A percentile compares a stretch with the other conserved stretches of the same genome.
phyloP scores from a whole-genome alignment of 2,888 invertebrate species.

The Lomographa bimaculata region DNA sequence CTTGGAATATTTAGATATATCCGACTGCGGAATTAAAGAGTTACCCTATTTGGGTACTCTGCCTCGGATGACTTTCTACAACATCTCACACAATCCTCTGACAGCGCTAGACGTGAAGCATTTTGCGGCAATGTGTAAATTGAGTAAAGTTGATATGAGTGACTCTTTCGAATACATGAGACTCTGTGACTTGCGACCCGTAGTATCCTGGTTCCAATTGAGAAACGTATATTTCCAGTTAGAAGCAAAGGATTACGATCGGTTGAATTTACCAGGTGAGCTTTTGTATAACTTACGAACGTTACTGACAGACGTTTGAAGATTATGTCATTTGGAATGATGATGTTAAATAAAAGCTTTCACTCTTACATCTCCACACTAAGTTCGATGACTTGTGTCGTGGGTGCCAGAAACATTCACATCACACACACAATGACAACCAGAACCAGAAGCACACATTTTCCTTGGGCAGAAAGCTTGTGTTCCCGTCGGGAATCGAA shows the following conservation, averaged over 20 bases:
- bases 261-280: conserved; percentile 64
- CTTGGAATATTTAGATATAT: conserved; percentile 82
- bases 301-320: no score
- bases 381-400: no score
- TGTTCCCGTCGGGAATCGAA: no score
- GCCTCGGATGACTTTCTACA: conserved; percentile 83
- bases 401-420: no score
- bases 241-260: conserved; percentile 63
- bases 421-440: no score
- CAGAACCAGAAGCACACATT: no score
- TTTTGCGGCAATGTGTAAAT: conserved; percentile 85
- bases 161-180: conserved; percentile 56
- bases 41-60: conserved; percentile 85
- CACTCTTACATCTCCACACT: no score
- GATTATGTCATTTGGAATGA: no score
- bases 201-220: conserved; percentile 66
- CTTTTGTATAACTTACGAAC: conserved; percentile 2
- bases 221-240: conserved; percentile 57
- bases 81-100: conserved; percentile 85
- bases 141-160: conserved; percentile 81
- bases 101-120: conserved; percentile 68
- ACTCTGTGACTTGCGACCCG: conserved; percentile 56
- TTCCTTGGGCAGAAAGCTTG: no score
- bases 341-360: no score
- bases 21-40: conserved; percentile 81